Percentiles rank a stretch among this genome's conserved stretches.
Evolutionary conservation across 1,140 invertebrate species (phyloP).

Genomic region (Telenomus remus): DNA sequence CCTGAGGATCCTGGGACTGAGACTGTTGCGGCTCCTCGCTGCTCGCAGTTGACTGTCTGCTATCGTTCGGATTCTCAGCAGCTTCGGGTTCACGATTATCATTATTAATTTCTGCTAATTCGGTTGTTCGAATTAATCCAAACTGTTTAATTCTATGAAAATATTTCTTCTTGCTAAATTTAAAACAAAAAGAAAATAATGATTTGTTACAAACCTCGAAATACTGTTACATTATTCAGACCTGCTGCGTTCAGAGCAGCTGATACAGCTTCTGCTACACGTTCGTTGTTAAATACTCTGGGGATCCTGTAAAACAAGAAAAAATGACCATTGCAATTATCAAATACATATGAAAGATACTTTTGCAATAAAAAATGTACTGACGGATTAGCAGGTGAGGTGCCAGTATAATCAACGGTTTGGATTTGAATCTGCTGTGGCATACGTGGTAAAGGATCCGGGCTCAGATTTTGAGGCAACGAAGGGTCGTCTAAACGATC

Average conservation of each 20-base stretch:
- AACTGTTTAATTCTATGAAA: no score
- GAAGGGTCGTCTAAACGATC: slow-evolving; percentile 72
- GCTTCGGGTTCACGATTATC: slow-evolving; percentile 34
- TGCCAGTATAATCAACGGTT: slow-evolving; percentile 49
- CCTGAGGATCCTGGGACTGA: not conserved
- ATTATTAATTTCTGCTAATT: slow-evolving; percentile 31
- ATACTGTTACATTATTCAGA: slow-evolving; percentile 63
- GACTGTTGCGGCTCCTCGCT: slow-evolving; percentile 17
- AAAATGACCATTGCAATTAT: no score
- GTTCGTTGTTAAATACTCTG: slow-evolving; percentile 31
- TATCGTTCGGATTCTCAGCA: slow-evolving; percentile 22
- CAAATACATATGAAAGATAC: no score
- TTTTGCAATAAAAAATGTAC: no score
- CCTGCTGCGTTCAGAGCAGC: slow-evolving; percentile 73
- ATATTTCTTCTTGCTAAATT: no score
- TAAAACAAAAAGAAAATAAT: no score
- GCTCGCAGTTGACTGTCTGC: slow-evolving; percentile 31
- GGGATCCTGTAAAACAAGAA: slow-evolving; percentile 17
- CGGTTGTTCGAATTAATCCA: no score
- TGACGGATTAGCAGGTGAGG: slow-evolving; percentile 17
- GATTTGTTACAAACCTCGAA: slow-evolving; percentile 54
- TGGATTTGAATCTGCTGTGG: slow-evolving; percentile 50
- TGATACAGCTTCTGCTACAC: slow-evolving; percentile 69
- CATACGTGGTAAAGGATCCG: slow-evolving; percentile 47
- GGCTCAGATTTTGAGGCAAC: slow-evolving; percentile 43